phyloP scores from a whole-genome alignment of 2,888 invertebrate species.

The Phanerotoma sp. region DNA sequence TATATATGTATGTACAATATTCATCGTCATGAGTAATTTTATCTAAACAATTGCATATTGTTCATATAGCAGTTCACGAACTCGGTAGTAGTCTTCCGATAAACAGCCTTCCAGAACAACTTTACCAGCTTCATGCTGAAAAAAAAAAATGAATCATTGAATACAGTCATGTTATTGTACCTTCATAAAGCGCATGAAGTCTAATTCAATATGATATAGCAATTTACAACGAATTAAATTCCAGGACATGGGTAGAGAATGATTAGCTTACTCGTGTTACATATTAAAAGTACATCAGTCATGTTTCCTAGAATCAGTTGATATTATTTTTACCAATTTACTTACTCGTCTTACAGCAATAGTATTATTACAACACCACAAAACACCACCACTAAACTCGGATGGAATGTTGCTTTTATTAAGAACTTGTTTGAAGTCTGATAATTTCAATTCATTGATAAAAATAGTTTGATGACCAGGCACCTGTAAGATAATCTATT shows the following conservation, averaged over 20 bases:
- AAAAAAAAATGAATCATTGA: slow-evolving; percentile 31
- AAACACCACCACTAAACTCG: slow-evolving; percentile 88
- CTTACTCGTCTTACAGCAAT: slow-evolving; percentile 83
- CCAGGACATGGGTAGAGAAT: too few relatives aligned
- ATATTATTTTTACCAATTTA: slow-evolving; percentile 15
- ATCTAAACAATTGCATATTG: slow-evolving; percentile 92
- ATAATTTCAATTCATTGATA: slow-evolving; percentile 89
- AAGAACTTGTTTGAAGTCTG: slow-evolving; percentile 84
- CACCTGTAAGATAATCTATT: slow-evolving; percentile 51
- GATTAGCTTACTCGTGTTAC: too few relatives aligned
- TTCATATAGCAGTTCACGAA: slow-evolving; percentile 88
- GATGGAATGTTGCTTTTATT: slow-evolving; percentile 74
- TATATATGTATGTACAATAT: slow-evolving; percentile 14
- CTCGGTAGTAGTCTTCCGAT: slow-evolving; percentile 93
- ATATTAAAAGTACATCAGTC: too few relatives aligned
- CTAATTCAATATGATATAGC: not conserved
- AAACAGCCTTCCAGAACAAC: slow-evolving; percentile 92
- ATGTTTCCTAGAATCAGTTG: not conserved
- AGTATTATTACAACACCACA: slow-evolving; percentile 91
- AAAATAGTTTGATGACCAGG: slow-evolving; percentile 81
- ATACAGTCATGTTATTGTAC: not conserved
- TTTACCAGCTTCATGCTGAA: slow-evolving; percentile 84
- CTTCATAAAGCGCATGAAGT: not conserved
- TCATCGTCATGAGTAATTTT: slow-evolving; percentile 14
- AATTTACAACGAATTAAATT: too few relatives aligned